Base-by-base conservation (phyloP, 2,888 invertebrate species). In the Rhyacophila evoluta region DNA sequence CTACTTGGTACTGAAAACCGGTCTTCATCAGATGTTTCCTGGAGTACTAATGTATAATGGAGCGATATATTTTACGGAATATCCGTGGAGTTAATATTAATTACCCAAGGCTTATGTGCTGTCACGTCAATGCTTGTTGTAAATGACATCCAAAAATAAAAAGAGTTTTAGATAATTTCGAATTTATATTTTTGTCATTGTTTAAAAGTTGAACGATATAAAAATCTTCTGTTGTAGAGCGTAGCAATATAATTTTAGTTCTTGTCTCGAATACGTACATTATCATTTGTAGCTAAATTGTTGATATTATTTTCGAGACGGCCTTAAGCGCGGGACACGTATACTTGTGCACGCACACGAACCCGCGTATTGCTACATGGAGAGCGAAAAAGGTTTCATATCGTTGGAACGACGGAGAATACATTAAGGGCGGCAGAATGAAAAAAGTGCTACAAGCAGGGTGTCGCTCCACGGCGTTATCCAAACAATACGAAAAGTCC, bases 371-470 rank as follows among this genome's bases (percentile, higher is more conserved):
- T 10, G 55, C 29, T 69, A 29, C 71, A 38, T 28, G 55, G 39
- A 76, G 41, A 75, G 71, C 27, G 74, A 77, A 73, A 72, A 75
- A 80, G 81, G 78, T 81, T 80, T 81, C 81, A 81, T 81, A 79
- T 81, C 75, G 78, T 77, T 71, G 72, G 36, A 80, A 78, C 78
- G 76, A 77, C 79, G 77, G 41, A 74, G 81, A 82, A 82, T 80
- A 82, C 82, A 82, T 82, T 82, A 82, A 78, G 80, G 81, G 80
- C 80, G 80, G 74, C 72, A 29, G 78, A 74, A 78, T 78, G 68
- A 72, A 79, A 76, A 76, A 79, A 79, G 74, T 36, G 27, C 55
- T 55, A 55, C 55, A 55, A 55, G 8, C 55, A 55, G 55, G 70
- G 70, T 4, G 70, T 15, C 70, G 70, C n/a, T n/a, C n/a, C n/a